A percentile compares a stretch with the other conserved stretches of the same genome.
phyloP scores from a whole-genome alignment of 2,113 vertebrate species.

The Grammomys dolichurus region DNA sequence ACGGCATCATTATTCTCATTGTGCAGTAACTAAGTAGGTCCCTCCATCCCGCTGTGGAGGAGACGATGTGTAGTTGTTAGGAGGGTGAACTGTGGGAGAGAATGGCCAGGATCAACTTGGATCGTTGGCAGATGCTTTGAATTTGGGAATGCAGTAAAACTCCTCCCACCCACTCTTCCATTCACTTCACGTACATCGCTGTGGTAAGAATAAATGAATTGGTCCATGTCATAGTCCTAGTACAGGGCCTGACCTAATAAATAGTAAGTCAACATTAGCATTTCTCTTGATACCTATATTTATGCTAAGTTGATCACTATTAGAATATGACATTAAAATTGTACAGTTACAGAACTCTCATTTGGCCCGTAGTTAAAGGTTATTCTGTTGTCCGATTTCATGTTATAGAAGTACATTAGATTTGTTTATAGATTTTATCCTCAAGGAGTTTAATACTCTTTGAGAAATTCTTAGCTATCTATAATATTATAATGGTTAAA shows the following conservation, averaged over 20 bases:
- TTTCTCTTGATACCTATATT: background rate
- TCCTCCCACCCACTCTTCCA: too few species aligned
- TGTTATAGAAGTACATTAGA: background rate
- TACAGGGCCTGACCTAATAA: background rate
- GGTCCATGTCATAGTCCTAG: background rate
- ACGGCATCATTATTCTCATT: background rate
- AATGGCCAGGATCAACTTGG: background rate
- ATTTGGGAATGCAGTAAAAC: background rate
- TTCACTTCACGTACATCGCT: background rate
- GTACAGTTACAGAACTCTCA: background rate
- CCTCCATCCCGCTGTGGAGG: background rate
- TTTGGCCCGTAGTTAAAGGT: background rate
- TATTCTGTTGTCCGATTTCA: background rate
- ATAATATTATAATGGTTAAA: background rate
- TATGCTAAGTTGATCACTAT: background rate
- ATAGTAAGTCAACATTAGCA: background rate
- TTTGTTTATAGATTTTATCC: conserved; percentile 26
- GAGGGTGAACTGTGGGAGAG: background rate
- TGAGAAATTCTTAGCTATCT: background rate
- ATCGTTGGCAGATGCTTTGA: background rate
- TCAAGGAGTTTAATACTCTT: conserved; percentile 27
- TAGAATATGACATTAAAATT: background rate
- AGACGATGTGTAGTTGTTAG: background rate
- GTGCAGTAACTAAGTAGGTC: background rate
- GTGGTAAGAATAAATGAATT: background rate